Percentiles rank a stretch among this genome's conserved stretches.
These are phyloP conservation scores for Platysteira castanea DNA, from an alignment of 2,113 vertebrate genomes.

Conservation along the genomic window DNA sequence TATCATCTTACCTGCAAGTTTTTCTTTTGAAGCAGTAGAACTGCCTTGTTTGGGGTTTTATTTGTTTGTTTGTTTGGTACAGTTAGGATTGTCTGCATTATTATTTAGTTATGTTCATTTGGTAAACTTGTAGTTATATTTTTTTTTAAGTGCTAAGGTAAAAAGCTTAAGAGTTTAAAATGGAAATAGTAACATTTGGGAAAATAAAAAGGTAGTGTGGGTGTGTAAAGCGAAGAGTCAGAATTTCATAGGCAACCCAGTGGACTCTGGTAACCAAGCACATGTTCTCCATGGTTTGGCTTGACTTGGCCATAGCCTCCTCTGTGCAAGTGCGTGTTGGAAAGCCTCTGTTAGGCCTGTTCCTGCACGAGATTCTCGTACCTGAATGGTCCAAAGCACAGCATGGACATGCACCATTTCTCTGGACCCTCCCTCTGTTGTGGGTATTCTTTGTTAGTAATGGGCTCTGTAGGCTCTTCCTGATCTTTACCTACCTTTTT, in stretches of 20 bases:
- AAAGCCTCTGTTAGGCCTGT: background rate
- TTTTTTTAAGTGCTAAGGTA: background rate
- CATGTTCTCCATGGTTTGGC: background rate
- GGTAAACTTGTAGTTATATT: background rate
- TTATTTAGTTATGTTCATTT: background rate
- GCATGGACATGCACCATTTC: background rate
- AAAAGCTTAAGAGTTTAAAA: background rate
- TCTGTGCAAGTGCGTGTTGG: rapidly evolving
- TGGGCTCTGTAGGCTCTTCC: background rate
- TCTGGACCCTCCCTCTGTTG: background rate
- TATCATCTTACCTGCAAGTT: background rate
- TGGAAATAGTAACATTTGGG: background rate
- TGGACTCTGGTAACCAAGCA: background rate
- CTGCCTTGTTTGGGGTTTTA: background rate
- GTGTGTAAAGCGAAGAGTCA: background rate
- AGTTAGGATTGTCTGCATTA: background rate
- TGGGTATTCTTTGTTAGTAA: background rate
- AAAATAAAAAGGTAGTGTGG: background rate
- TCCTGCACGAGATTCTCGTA: background rate
- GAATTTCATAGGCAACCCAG: background rate
- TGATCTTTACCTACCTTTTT: background rate
- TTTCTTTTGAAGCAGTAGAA: background rate
- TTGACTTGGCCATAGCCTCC: background rate
- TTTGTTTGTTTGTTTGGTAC: background rate
- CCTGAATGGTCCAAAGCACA: background rate